phyloP scores from a whole-genome alignment of 1,140 invertebrate species.

The Drosophila saltans region DNA sequence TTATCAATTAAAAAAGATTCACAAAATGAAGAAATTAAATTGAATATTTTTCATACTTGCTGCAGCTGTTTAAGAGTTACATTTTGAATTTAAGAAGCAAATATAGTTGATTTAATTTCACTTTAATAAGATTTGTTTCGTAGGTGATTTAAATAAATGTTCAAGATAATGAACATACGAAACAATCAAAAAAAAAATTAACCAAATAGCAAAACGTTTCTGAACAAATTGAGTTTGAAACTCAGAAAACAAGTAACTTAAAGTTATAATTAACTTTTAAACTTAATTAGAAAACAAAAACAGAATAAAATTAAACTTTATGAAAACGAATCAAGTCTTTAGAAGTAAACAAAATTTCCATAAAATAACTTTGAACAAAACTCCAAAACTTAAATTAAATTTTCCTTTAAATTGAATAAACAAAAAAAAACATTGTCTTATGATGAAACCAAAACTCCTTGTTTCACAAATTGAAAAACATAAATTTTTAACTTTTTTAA shows the following conservation, averaged over 20 bases:
- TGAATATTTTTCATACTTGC: not conserved
- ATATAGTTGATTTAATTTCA: not conserved
- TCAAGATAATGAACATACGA: not conserved
- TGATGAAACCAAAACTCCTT: not conserved
- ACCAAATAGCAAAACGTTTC: not conserved
- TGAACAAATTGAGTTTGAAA: not conserved
- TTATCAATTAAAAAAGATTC: not conserved
- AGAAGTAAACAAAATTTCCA: not conserved
- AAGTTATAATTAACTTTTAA: not conserved
- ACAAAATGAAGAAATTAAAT: not conserved
- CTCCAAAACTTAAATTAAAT: not conserved
- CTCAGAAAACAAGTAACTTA: not conserved
- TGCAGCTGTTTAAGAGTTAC: not conserved
- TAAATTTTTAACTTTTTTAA: no score
- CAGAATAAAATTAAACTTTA: not conserved
- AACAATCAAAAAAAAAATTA: constrained; percentile 7
- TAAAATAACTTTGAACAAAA: not conserved
- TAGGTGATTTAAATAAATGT: not conserved
- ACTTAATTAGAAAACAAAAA: not conserved
- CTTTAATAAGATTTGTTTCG: not conserved
- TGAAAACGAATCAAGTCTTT: not conserved
- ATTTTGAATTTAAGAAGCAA: not conserved
- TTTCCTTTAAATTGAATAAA: constrained; percentile 1
- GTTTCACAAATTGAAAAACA: no score
- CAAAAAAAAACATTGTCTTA: not conserved